Conservation (phyloP, 1,140 invertebrate genomes). For the Dolichoris vasculosae region DNA sequence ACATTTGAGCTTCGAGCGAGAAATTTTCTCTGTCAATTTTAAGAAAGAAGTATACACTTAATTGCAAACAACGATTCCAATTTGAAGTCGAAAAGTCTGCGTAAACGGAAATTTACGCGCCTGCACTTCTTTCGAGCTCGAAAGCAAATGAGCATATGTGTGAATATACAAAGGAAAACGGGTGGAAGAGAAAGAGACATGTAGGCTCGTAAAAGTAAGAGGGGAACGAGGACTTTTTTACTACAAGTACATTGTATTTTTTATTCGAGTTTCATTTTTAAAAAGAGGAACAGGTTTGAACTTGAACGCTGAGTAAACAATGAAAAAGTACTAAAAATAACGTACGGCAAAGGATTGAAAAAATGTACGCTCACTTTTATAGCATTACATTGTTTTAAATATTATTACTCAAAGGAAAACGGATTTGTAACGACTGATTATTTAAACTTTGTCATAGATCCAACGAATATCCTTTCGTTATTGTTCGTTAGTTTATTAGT, state of each 20-base stretch:
- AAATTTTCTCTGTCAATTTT: background rate
- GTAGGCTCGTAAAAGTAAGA: background rate
- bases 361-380: background rate
- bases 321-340: conserved; percentile 37
- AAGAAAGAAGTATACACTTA: background rate
- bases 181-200: background rate
- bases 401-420: background rate
- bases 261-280: background rate
- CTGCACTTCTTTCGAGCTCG: background rate
- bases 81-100: background rate
- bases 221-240: background rate
- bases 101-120: background rate
- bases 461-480: background rate
- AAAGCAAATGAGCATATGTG: background rate
- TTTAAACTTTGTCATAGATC: background rate
- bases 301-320: conserved; percentile 12
- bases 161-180: background rate
- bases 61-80: background rate
- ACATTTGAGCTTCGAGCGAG: background rate
- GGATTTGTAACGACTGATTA: background rate
- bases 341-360: background rate
- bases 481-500: no score
- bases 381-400: background rate
- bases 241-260: background rate
- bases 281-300: conserved; percentile 15